phyloP scores from a whole-genome alignment of 2,888 invertebrate genomes.

The Periphyllus acericola region DNA sequence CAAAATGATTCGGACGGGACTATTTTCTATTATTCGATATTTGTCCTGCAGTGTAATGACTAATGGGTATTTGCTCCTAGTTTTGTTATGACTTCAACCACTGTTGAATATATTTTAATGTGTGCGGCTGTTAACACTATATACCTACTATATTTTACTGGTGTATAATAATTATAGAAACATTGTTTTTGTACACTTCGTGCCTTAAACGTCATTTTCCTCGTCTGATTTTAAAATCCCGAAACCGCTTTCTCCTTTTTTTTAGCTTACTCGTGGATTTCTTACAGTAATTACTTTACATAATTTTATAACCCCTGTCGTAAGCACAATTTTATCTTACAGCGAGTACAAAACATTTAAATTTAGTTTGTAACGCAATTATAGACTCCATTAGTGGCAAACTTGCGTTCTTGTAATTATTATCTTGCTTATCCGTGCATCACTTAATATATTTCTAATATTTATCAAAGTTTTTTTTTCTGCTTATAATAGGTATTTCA shows the following conservation, averaged over 20 bases:
- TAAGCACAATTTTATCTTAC: neutral
- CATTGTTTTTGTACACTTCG: neutral
- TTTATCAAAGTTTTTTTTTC: neutral
- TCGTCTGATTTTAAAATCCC: neutral
- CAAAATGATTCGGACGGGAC: too few species aligned
- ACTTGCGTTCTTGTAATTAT: slow-evolving; percentile 10
- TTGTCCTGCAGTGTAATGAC: too few species aligned
- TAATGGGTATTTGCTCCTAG: too few species aligned
- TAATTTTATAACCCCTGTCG: neutral
- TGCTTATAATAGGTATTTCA: neutral
- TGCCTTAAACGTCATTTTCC: neutral
- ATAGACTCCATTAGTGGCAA: neutral
- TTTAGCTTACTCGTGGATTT: neutral
- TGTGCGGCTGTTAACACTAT: too few species aligned
- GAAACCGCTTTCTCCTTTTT: neutral
- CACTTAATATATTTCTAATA: slow-evolving; percentile 1
- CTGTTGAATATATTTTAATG: too few species aligned
- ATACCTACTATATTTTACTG: too few species aligned
- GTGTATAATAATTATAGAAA: too few species aligned
- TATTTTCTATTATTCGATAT: too few species aligned
- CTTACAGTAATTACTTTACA: neutral
- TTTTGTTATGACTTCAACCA: too few species aligned
- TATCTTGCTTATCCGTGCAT: neutral
- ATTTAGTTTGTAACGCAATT: neutral
- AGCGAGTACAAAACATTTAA: neutral